Conservation (phyloP, 2,797 vertebrate species). For the Heliangelus exortis region DNA sequence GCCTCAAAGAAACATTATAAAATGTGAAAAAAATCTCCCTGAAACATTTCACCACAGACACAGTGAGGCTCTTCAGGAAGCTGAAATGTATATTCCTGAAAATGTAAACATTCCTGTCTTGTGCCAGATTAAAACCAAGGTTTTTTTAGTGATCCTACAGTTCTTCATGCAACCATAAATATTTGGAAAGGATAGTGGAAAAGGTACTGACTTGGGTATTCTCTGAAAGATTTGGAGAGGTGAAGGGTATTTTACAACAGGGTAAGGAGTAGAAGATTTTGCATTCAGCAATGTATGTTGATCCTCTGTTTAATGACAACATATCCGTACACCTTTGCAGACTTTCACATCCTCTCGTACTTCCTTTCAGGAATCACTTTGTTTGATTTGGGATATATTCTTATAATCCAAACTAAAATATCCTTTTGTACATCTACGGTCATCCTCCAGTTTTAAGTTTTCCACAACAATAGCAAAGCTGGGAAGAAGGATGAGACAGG, state of each 20-base stretch:
- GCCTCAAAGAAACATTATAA: not conserved
- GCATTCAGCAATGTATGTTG: not conserved
- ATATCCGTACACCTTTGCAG: not conserved
- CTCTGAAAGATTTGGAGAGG: not conserved
- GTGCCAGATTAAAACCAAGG: not conserved
- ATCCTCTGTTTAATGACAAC: not conserved
- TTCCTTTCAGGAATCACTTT: not conserved
- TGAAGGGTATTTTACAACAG: not conserved
- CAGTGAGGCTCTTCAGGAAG: not conserved
- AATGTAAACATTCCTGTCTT: not conserved
- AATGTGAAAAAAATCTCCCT: constrained; percentile 1
- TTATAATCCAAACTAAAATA: not conserved
- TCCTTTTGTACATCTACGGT: not conserved
- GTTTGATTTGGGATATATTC: not conserved
- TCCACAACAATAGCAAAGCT: not conserved
- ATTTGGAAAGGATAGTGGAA: not conserved
- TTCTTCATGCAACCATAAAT: not conserved
- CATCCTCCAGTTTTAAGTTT: not conserved
- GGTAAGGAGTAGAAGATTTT: not conserved
- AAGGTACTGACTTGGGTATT: not conserved
- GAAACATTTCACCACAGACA: not conserved
- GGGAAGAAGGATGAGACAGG: not conserved
- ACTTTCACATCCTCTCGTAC: not conserved
- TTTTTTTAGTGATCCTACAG: not conserved
- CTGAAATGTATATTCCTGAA: not conserved